Base-by-base conservation (phyloP, 2,888 invertebrate species). In the Leptopterna dolabrata region DNA sequence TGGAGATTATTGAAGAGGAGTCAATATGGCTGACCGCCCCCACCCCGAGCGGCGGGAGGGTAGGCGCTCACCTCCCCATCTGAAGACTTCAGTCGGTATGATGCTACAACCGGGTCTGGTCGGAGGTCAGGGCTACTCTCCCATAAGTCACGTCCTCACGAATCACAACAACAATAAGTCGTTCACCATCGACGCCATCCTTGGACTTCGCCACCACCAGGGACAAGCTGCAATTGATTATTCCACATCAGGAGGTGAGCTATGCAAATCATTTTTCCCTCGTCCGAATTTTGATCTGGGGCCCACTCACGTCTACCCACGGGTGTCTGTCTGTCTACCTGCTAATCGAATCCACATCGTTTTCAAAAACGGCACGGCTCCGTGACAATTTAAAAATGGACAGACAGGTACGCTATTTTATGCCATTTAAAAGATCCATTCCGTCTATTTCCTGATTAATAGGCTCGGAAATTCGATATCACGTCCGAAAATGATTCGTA, bases 101-200 rank as follows among this genome's bases (percentile, higher is more conserved):
- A 88, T 88, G 88, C 87, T 88, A 30, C 88, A 88, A 84, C 88
- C 87, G 47, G 87, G 87, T 73, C 76, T 88, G 27, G 82, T 87
- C 63, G 87, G 87, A 19, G 51, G 47, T n/a, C 76, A 78, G 36
- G 73, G 82, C 71, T 87, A 73, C 63, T 87, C 87, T 63, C 81
- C 87, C 51, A 71, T 87, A 14, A 70, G 78, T 51, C 87, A 87
- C 82, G 87, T 87, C 82, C 84, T 88, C 80, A 88, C 88, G 45
- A 87, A 85, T 82, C 87, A 76, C 87, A 76, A 76, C 85, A 83
- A 88, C 70, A 94, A 95, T 70, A 96, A 95, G 91, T 96, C 96
- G 7, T 97, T 97, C 91, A 97, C 97, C 30, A 97, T 97, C 90
- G 97, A 97, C 89, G 96, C 97, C 89, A 97, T 97, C 90, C 94